Base-by-base conservation (phyloP, 2,113 vertebrate species). In the Himantopus leucocephalus region DNA sequence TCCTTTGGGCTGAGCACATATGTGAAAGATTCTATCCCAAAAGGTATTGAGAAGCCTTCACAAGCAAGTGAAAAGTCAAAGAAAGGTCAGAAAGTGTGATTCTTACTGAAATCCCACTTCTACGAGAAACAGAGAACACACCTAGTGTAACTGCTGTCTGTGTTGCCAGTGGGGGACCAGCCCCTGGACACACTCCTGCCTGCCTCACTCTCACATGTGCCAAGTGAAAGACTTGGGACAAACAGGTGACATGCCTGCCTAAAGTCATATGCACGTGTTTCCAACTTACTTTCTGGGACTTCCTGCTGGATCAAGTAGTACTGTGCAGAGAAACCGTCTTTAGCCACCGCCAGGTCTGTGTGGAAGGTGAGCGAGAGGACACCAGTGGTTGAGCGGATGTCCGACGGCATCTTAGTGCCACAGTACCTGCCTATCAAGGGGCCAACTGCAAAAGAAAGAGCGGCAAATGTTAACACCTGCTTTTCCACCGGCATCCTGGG, bases 371-470 rank as follows among this genome's bases (percentile, higher is more conserved):
- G 98, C 0, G 99, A 99, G 53, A 99, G 98, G 90, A 99, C 98
- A 8, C 99, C 99, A 0, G 99, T 99, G 3, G 99, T 99, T 0
- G 99, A 99, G 22, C 98, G 99, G 96, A 99, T 99, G 97, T 99
- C 99, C 0, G 99, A 99, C 1, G 99, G 99, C 67, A 99, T 99
- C 96, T 98, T 99, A 34, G 98, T 99, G 47, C 99, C 99, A 67
- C 99, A 99, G 96, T 99, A 99, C 73, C 99, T 99, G 95, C 99
- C 99, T 96, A 99, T 99, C 97, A 99, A 98, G 81, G 99, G 99
- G 24, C 99, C 99, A 4, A 99, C 99, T 99, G 98, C 75, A 91
- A 96, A 75, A 96, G 52, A 93, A 95, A 94, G 89, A 96, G 67
- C 74, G 92, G 73, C 12, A 71, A 90, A 94, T 37, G 85, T 96